A percentile compares a stretch with the other conserved stretches of the same genome.
Conservation (phyloP, 2,113 vertebrate species). For the Uria lomvia region DNA sequence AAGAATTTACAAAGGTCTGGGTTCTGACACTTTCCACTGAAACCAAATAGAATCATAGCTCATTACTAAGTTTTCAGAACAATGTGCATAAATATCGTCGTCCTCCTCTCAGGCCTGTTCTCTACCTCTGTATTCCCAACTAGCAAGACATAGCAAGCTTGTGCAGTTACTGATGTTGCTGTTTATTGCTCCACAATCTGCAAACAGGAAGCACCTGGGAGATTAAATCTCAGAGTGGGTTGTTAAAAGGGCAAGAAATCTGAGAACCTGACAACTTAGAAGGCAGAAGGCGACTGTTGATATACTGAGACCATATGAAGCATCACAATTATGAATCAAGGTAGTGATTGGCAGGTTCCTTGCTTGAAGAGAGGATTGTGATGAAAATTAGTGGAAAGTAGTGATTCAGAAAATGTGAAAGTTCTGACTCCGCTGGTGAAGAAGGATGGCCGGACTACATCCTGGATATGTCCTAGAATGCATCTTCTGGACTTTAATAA, state of each 20-base stretch:
- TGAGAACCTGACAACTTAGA: background rate
- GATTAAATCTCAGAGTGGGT: slow-evolving; percentile 27
- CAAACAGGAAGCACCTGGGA: slow-evolving; percentile 64
- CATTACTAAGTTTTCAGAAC: background rate
- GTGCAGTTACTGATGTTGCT: background rate
- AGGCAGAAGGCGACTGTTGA: background rate
- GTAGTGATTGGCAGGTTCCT: background rate
- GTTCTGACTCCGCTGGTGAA: background rate
- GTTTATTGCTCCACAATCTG: slow-evolving; percentile 36
- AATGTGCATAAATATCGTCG: background rate
- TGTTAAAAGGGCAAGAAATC: slow-evolving; percentile 46
- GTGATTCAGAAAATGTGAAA: background rate
- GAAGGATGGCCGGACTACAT: background rate
- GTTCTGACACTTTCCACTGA: background rate
- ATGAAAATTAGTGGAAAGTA: background rate
- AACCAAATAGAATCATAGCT: background rate
- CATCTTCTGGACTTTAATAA: background rate
- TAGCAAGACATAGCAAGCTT: background rate
- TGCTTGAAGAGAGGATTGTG: background rate
- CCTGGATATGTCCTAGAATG: background rate
- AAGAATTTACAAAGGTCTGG: background rate
- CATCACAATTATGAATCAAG: background rate
- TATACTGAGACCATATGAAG: background rate
- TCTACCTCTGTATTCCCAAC: background rate
- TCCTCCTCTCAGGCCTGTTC: background rate